phyloP scores from a whole-genome alignment of 2,888 invertebrate species.

The Chirona hameri region DNA sequence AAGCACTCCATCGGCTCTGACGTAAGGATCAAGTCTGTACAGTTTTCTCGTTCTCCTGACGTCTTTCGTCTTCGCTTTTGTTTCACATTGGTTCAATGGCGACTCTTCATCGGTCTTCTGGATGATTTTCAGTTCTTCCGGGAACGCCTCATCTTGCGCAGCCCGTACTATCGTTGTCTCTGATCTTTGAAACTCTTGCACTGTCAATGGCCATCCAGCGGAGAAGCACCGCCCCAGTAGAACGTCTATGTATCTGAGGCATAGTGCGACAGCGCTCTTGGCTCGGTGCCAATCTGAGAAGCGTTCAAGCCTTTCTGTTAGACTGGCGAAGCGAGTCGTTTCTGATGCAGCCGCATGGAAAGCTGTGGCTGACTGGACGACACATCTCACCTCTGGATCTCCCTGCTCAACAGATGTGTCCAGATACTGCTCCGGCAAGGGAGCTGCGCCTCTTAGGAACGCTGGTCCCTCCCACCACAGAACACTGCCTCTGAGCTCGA shows the following conservation, averaged over 20 bases:
- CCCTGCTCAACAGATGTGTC: not conserved
- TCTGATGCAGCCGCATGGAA: not conserved
- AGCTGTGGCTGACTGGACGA: not conserved
- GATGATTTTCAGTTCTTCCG: not conserved
- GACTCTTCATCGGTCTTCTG: not conserved
- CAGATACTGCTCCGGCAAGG: no score
- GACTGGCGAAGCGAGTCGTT: not conserved
- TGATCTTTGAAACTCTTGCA: not conserved
- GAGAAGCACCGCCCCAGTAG: not conserved
- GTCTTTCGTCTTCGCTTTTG: no score
- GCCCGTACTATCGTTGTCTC: not conserved
- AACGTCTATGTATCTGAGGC: not conserved
- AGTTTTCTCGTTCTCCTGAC: not conserved
- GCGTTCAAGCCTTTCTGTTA: not conserved
- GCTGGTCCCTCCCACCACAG: not conserved
- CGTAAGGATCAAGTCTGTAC: not conserved
- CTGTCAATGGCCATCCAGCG: not conserved
- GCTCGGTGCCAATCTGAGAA: not conserved
- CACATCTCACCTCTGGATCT: not conserved
- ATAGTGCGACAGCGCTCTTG: not conserved
- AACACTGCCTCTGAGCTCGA: not conserved
- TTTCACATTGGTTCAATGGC: not conserved
- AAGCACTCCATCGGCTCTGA: not conserved
- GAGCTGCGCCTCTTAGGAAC: not conserved
- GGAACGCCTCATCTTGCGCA: not conserved